Evolutionary conservation across 2,888 invertebrate genomes (phyloP).

Genomic region (Perithous albicinctus): DNA sequence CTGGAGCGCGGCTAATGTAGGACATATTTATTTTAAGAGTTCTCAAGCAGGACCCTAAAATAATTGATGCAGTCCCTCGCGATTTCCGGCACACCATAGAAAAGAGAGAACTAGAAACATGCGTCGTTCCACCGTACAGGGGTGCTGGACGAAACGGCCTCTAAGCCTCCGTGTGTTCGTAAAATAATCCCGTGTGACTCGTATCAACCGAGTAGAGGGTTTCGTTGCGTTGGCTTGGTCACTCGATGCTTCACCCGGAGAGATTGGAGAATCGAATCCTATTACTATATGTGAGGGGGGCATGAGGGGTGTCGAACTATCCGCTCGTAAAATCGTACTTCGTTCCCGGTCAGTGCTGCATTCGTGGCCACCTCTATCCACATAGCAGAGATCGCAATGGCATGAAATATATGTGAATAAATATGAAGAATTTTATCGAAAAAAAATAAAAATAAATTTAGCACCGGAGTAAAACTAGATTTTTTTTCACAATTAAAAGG

Average conservation of each 20-base stretch:
- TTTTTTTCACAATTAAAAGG: no score
- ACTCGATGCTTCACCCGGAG: conserved; percentile 59
- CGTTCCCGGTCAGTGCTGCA: conserved; percentile 56
- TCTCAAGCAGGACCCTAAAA: background rate
- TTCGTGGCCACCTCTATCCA: background rate
- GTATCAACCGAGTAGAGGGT: conserved; percentile 57
- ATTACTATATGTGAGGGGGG: conserved; percentile 8
- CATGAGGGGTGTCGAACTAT: conserved; percentile 2
- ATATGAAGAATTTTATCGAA: no score
- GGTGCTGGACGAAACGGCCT: conserved; percentile 1
- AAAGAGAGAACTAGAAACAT: background rate
- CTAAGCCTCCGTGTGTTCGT: conserved; percentile 44
- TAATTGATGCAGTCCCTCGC: background rate
- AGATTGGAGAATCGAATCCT: conserved; percentile 71
- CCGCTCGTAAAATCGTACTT: conserved; percentile 70
- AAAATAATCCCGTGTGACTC: conserved; percentile 73
- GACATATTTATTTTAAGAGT: conserved; percentile 1
- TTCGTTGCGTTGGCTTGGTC: conserved; percentile 13
- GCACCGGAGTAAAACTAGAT: no score
- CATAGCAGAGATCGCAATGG: background rate
- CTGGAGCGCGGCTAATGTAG: background rate
- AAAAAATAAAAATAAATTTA: no score
- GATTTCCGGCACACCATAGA: background rate
- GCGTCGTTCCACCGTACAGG: background rate
- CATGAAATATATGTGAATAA: conserved; percentile 3